Evolutionary conservation across 2,113 vertebrate genomes (phyloP), one percentile per base, ranked within the genome.

Genomic region (Coreoperca whiteheadi): DNA sequence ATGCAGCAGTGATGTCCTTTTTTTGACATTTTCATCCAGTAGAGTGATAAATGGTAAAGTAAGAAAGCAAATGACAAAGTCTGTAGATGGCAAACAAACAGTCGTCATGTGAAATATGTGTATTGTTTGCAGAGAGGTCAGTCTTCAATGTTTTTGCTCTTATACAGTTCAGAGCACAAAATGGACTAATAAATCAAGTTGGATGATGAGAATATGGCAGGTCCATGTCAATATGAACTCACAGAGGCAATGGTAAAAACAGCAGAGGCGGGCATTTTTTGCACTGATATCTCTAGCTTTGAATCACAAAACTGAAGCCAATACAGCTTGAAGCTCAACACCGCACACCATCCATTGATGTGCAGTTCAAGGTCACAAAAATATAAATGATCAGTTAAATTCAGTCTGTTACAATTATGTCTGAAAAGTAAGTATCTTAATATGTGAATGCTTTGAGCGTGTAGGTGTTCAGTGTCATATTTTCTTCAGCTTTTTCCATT

Each of bases 21-120:
- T 81, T 90, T 92, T 94, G 92, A 94, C 91, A 93, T 94, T 94
- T 93, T 87, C 86, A 87, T 91, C 85, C 43, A 70, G 66, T 70
- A 54, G 75, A 86, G 85, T 90, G 91, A 93, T 90, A 54, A 90
- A 91, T 93, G 90, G 69, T 73, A 46, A 86, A 88, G 77, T 50
- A 57, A 69, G 64, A 84, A 74, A 82, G 53, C 81, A 83, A 89
- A 87, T 84, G 69, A 87, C 43, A 80, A 87, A 78, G 67, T 81
- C 67, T 77, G 72, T 59, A 53, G 68, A 88, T 73, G 64, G 64
- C 68, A 75, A 81, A 84, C 61, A 77, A 39, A 85, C 67, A 54
- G 86, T 63, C 78, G 25, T 89, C 15, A 66, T 65, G n/a, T 73
- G 53, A 78, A 73, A 28, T 60, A 65, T 43, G 46, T 72, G 66